phyloP scores from a whole-genome alignment of 2,888 invertebrate species.

The Baronia brevicornis region DNA sequence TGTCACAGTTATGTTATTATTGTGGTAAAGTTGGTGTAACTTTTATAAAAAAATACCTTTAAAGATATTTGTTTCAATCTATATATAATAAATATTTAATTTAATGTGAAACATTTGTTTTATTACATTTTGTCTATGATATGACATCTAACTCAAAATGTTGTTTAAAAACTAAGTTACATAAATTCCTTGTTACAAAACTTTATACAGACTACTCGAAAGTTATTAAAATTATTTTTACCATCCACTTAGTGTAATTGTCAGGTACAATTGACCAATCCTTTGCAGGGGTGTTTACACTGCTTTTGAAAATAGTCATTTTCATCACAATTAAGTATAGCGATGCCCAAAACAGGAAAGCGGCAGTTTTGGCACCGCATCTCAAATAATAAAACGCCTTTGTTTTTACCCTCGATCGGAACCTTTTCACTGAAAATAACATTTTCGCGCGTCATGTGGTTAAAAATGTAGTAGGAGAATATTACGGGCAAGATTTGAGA shows the following conservation, averaged over 20 bases:
- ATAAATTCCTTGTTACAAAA: too few species aligned
- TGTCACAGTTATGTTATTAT: too few species aligned
- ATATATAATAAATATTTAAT: too few species aligned
- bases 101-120: too few species aligned
- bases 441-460: slow-evolving; percentile 55
- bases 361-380: slow-evolving; percentile 63
- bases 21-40: too few species aligned
- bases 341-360: slow-evolving; percentile 65
- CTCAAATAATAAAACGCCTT: slow-evolving; percentile 52
- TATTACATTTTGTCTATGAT: too few species aligned
- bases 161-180: too few species aligned
- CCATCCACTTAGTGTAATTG: slow-evolving; percentile 68
- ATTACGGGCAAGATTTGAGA: background rate
- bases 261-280: slow-evolving; percentile 59
- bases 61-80: too few species aligned
- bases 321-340: slow-evolving; percentile 66
- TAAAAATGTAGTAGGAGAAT: background rate
- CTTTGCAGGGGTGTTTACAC: slow-evolving; percentile 40
- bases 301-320: slow-evolving; percentile 67
- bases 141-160: too few species aligned
- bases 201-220: too few species aligned
- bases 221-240: too few species aligned
- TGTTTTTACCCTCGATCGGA: slow-evolving; percentile 45
- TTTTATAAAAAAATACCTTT: too few species aligned
- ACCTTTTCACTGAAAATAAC: slow-evolving; percentile 48